phyloP scores from a whole-genome alignment of 2,113 vertebrate genomes.

The Callopanchax toddi region DNA sequence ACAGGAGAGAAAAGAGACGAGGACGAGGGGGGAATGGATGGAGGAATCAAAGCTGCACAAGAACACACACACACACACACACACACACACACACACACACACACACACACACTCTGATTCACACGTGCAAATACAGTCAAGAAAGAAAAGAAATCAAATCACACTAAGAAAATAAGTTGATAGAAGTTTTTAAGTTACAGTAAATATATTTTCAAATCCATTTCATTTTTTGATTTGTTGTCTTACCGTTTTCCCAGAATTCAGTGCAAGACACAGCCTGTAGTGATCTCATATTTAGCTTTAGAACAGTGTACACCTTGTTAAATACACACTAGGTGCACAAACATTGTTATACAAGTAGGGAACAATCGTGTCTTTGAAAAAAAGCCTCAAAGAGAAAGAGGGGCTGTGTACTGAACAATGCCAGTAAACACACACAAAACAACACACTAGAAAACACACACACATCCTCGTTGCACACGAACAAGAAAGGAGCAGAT shows the following conservation, averaged over 20 bases:
- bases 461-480: constrained; percentile 33
- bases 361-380: constrained; percentile 52
- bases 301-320: constrained; percentile 3
- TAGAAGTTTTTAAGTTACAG: constrained; percentile 1
- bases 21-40: constrained; percentile 24
- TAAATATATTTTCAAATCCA: not conserved
- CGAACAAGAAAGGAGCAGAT: constrained; percentile 58
- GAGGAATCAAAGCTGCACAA: constrained; percentile 37
- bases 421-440: constrained; percentile 41
- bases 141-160: constrained; percentile 25
- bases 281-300: not conserved
- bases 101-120: constrained; percentile 11
- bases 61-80: constrained; percentile 14
- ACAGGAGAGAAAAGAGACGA: constrained; percentile 46
- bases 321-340: constrained; percentile 21
- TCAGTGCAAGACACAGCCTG: not conserved
- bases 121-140: not conserved
- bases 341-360: constrained; percentile 5
- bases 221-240: not conserved
- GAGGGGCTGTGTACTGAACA: constrained; percentile 24
- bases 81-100: constrained; percentile 16
- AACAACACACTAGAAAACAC: constrained; percentile 36
- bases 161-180: not conserved
- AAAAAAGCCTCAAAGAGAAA: constrained; percentile 44
- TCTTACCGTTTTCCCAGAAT: not conserved